Percentiles rank a stretch among this genome's conserved stretches.
Conservation (phyloP, 2,113 vertebrate genomes). For the Polyodon spathula region DNA sequence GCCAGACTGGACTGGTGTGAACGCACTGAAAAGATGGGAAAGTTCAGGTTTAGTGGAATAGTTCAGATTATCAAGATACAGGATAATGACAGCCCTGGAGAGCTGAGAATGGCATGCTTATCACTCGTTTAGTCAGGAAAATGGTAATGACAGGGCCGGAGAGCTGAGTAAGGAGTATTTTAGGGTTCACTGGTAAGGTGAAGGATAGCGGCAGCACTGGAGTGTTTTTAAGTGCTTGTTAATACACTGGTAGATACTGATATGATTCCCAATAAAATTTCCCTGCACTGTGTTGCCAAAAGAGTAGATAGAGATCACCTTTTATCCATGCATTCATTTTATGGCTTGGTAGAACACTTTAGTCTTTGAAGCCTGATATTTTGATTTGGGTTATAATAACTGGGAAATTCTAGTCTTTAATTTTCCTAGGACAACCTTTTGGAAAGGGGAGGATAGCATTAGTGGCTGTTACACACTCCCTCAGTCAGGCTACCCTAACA, state of each 20-base stretch:
- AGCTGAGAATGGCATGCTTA: too few relatives aligned
- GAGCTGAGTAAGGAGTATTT: too few relatives aligned
- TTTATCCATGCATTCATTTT: conserved; percentile 4
- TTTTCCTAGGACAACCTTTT: conserved; percentile 14
- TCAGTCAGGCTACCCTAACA: not conserved
- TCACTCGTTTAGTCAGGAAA: too few relatives aligned
- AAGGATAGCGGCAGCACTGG: too few relatives aligned
- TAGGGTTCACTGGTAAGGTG: too few relatives aligned
- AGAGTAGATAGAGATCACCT: conserved; percentile 8
- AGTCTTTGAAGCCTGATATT: conserved; percentile 20
- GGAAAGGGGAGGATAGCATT: conserved; percentile 6
- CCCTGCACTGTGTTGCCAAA: not conserved
- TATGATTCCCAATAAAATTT: conserved; percentile 6
- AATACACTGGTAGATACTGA: conserved; percentile 5
- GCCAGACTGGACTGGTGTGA: too few relatives aligned
- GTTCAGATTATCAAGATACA: too few relatives aligned
- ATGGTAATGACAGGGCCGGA: too few relatives aligned
- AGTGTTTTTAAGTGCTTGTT: conserved; percentile 12
- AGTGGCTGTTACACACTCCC: conserved; percentile 9
- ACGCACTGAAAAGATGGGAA: too few relatives aligned
- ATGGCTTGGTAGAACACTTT: conserved; percentile 14
- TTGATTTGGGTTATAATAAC: conserved; percentile 25
- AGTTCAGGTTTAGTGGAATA: too few relatives aligned
- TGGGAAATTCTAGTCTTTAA: conserved; percentile 27
- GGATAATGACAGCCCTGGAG: too few relatives aligned